These are phyloP conservation scores for Drosophila bunnanda DNA, from an alignment of 2,888 invertebrate species.

Conservation along the genomic window DNA sequence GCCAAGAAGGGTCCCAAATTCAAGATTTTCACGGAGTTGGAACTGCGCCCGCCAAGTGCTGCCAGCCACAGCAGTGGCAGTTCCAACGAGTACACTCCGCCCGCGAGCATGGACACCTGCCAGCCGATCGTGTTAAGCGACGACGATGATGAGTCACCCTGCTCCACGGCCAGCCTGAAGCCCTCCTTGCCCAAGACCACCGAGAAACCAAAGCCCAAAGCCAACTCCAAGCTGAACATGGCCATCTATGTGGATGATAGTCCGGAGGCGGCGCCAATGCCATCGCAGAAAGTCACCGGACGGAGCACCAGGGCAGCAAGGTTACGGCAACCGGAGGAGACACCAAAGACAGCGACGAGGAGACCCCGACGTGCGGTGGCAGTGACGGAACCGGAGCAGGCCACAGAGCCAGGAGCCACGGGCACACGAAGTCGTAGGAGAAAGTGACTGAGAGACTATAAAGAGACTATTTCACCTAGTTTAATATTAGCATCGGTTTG, in stretches of 20 bases:
- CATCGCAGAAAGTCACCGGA: constrained; percentile 15
- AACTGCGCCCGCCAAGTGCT: constrained; percentile 11
- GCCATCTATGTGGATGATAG: constrained; percentile 1
- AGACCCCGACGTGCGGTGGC: constrained; percentile 4
- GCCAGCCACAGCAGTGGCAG: constrained; percentile 2
- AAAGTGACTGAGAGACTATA: constrained; percentile 44
- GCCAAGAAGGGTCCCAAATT: constrained; percentile 36
- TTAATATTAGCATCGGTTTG: not conserved
- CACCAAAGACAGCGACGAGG: constrained; percentile 18
- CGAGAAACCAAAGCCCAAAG: constrained; percentile 6
- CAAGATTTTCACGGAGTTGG: constrained; percentile 57
- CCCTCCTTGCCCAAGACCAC: not conserved
- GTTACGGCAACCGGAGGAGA: constrained; percentile 1
- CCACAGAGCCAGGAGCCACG: constrained; percentile 5
- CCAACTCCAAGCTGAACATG: not conserved
- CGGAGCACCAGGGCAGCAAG: constrained; percentile 31
- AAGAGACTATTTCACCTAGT: constrained; percentile 11
- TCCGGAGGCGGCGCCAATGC: constrained; percentile 10
- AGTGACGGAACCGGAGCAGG: not conserved
- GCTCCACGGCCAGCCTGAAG: not conserved
- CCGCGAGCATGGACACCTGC: constrained; percentile 56
- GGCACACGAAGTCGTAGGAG: constrained; percentile 50
- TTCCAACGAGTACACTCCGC: constrained; percentile 23
- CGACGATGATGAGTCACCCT: constrained; percentile 20
- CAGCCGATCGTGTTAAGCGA: constrained; percentile 56